Percentiles rank a stretch among this genome's conserved stretches.
These are phyloP conservation scores for Euphydryas editha DNA, from an alignment of 2,888 invertebrate genomes.

Conservation along the genomic window DNA sequence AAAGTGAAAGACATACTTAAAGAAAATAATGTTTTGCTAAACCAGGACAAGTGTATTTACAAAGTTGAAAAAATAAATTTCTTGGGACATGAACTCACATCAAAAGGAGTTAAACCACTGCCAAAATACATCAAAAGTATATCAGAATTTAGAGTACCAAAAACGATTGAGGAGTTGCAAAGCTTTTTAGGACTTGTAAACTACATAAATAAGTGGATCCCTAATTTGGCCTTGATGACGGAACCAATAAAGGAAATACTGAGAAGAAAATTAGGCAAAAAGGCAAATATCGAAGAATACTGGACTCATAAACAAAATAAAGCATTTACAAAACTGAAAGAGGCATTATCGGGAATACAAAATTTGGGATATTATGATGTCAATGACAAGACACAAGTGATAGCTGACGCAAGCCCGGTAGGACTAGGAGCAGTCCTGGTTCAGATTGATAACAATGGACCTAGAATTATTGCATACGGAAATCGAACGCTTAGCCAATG, in stretches of 20 bases:
- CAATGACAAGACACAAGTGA: conserved; percentile 25
- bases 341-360: background rate
- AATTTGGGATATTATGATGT: background rate
- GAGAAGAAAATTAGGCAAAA: conserved; percentile 16
- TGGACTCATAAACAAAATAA: conserved; percentile 33
- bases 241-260: conserved; percentile 24
- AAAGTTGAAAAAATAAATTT: no score
- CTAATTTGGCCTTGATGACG: conserved; percentile 14
- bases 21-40: no score
- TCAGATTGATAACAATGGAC: conserved; percentile 31
- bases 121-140: no score
- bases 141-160: no score
- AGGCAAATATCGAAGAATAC: conserved; percentile 32
- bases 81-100: no score
- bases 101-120: no score
- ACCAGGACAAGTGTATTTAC: no score
- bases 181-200: background rate
- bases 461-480: conserved; percentile 45
- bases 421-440: conserved; percentile 31
- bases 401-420: conserved; percentile 31
- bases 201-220: conserved; percentile 34
- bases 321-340: conserved; percentile 41
- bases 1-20: no score
- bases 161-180: no score
- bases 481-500: conserved; percentile 32